Conservation (phyloP, 1,140 invertebrate species). For the Drosophila sulfurigaster region DNA sequence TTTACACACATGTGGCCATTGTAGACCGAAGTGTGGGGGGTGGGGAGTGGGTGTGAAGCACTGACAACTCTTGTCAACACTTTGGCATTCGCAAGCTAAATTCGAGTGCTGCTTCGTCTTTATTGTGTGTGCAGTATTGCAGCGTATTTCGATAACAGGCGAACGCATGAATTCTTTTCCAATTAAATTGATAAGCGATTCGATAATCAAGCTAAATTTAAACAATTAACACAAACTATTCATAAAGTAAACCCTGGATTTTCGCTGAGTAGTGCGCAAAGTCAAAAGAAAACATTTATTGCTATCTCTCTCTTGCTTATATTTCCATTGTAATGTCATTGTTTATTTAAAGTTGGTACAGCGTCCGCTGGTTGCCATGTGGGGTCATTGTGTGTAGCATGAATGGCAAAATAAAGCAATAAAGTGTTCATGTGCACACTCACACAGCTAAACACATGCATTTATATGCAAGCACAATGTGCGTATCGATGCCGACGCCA, state of each 20-base stretch:
- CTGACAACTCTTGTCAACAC: conserved; percentile 48
- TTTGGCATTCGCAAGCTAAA: conserved; percentile 25
- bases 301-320: background rate
- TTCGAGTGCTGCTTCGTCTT: background rate
- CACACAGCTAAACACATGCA: background rate
- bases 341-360: conserved; percentile 54
- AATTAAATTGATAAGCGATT: conserved; percentile 34
- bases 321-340: conserved; percentile 40
- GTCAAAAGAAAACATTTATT: conserved; percentile 3
- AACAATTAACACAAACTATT: conserved; percentile 31
- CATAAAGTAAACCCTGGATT: conserved; percentile 16
- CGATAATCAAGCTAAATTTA: conserved; percentile 32
- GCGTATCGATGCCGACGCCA: conserved; percentile 47
- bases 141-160: conserved; percentile 17
- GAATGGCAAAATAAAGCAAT: conserved; percentile 80
- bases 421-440: conserved; percentile 42
- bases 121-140: conserved; percentile 5
- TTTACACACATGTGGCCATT: conserved; percentile 44
- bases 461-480: conserved; percentile 36
- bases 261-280: conserved; percentile 16
- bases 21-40: background rate
- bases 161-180: conserved; percentile 11
- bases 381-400: conserved; percentile 76
- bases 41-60: conserved; percentile 5
- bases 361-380: conserved; percentile 63